A percentile compares a stretch with the other conserved stretches of the same genome.
These are phyloP conservation scores for Melanostigma gelatinosum DNA, from an alignment of 2,113 vertebrate species.

Conservation along the genomic window DNA sequence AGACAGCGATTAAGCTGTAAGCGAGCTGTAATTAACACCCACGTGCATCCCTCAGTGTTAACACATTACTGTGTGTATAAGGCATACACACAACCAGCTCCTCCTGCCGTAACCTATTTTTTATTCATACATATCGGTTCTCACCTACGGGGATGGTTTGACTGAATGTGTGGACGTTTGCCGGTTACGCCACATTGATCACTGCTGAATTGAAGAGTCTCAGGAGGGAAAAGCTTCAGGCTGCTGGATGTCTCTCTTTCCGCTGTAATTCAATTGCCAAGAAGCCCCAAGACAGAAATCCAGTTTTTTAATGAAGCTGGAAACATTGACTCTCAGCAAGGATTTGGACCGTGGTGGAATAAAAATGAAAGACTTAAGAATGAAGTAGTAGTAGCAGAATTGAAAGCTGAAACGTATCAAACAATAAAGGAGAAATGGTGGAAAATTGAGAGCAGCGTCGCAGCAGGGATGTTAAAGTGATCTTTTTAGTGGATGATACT, in stretches of 20 bases:
- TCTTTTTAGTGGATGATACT: neutral
- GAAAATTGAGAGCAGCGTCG: neutral
- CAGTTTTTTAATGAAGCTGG: slow-evolving; percentile 5
- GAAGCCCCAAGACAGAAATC: slow-evolving; percentile 25
- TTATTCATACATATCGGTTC: neutral
- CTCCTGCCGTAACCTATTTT: neutral
- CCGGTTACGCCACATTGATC: slow-evolving; percentile 42
- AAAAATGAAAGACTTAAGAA: slow-evolving; percentile 2
- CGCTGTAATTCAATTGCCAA: slow-evolving; percentile 34
- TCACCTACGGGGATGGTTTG: slow-evolving; percentile 28
- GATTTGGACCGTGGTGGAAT: neutral
- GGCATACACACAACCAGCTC: neutral
- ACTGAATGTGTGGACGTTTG: slow-evolving; percentile 27
- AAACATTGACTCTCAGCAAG: slow-evolving; percentile 2
- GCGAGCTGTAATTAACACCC: neutral
- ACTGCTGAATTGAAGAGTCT: slow-evolving; percentile 40
- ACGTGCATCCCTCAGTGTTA: slow-evolving; percentile 12
- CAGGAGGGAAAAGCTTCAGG: neutral
- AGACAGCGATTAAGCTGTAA: neutral
- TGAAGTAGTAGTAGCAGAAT: neutral
- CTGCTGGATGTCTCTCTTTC: slow-evolving; percentile 37
- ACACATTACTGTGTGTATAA: neutral
- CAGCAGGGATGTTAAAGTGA: neutral
- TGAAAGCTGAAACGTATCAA: neutral
- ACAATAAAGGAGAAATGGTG: neutral